Base-by-base conservation (phyloP, 2,888 invertebrate genomes). In the Conus canariensis region DNA sequence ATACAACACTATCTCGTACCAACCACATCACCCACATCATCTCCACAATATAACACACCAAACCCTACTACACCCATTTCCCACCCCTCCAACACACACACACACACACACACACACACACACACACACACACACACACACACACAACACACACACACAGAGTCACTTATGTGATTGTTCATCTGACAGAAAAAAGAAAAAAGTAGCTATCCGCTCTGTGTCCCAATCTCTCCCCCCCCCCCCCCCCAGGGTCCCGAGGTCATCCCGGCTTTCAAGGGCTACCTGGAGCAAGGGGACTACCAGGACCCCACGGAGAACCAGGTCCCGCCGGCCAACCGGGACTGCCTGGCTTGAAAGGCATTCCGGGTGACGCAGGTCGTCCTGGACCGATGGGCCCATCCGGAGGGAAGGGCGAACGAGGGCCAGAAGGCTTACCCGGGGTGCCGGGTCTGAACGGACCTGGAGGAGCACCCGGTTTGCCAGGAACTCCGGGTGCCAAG, bases 361-460 rank as follows among this genome's bases (percentile, higher is more conserved):
- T 91, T 56, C 59, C 88, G 14, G 87, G 87, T 30, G 87, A 67
- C 30, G 7, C 45, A 0, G 87, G 87, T n/a, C 87, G 67, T 3
- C 87, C 87, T 45, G 87, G 87, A 5, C 64, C 67, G 87, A 67
- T 87, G 45, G 87, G 87, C 19, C 87, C 67, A 67, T 0, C 70
- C 67, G 93, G 94, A 70, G 92, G 92, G 56, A 92, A 92, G 88
- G 93, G 93, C 80, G 92, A 92, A 22, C 87, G 92, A 30, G 93
- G 93, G 1, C 59, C 83, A 14, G 91, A 92, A 9, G 94, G 93
- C 30, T 91, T 92, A 83, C 92, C 92, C 14, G 95, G 95, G 89
- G 91, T 92, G 9, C 92, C 92, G 30, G 94, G 94, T 45, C 90
- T 92, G 59, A 90, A 91, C 83, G 93, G 93, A n/a, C 92, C 92